Evolutionary conservation across 2,797 vertebrate genomes (phyloP).

Genomic region (Notolabrus celidotus): DNA sequence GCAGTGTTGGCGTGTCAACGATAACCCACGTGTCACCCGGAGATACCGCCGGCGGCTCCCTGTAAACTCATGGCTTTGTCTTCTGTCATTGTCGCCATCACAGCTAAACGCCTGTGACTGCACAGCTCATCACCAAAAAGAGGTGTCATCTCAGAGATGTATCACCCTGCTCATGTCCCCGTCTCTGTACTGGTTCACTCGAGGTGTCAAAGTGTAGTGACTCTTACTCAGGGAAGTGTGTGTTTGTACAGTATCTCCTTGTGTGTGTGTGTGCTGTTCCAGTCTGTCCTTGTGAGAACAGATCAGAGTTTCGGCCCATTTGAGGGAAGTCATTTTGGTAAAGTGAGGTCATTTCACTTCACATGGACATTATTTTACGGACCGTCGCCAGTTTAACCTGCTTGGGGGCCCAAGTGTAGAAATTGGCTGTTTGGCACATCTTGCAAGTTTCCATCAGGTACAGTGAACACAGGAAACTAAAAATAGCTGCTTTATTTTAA

Average conservation of each 20-base stretch:
- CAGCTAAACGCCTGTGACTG: constrained; percentile 88
- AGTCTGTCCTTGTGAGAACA: constrained; percentile 23
- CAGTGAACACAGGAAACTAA: neutral
- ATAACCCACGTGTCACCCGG: constrained; percentile 83
- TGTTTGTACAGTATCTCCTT: neutral
- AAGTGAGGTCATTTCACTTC: constrained; percentile 24
- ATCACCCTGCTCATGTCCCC: constrained; percentile 59
- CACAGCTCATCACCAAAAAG: constrained; percentile 86
- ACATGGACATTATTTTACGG: neutral
- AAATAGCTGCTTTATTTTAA: neutral
- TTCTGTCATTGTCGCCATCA: constrained; percentile 89
- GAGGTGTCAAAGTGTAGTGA: constrained; percentile 59
- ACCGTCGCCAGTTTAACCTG: neutral
- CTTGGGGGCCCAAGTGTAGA: constrained; percentile 10
- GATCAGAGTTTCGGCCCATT: constrained; percentile 15
- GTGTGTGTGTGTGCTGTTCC: constrained; percentile 4
- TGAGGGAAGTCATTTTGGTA: constrained; percentile 25
- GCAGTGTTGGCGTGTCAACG: constrained; percentile 79
- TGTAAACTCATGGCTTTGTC: constrained; percentile 78
- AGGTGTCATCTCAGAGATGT: constrained; percentile 86
- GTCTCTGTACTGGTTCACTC: constrained; percentile 51
- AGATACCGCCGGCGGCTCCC: constrained; percentile 66
- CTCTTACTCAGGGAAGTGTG: constrained; percentile 27
- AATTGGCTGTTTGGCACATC: neutral
- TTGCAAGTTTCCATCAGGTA: neutral